Evolutionary conservation across 2,797 vertebrate genomes (phyloP).

Genomic region (Sciaenops ocellatus): DNA sequence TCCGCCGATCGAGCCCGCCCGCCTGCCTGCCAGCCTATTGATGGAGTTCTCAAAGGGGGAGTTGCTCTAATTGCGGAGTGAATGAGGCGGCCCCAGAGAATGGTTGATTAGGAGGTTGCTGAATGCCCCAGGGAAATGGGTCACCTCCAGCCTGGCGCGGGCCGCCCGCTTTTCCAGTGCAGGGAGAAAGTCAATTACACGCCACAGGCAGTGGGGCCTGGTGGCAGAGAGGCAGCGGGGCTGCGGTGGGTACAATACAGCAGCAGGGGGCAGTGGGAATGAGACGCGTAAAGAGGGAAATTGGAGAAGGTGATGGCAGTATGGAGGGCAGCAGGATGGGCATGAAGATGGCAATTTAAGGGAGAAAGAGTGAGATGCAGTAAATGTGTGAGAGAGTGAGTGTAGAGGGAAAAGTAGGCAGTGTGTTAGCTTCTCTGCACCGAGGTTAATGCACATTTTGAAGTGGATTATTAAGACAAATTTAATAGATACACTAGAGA

Average conservation of each 20-base stretch:
- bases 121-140: slow-evolving; percentile 88
- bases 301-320: slow-evolving; percentile 55
- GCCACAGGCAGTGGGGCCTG: slow-evolving; percentile 80
- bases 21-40: slow-evolving; percentile 75
- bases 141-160: slow-evolving; percentile 84
- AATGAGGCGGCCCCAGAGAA: slow-evolving; percentile 82
- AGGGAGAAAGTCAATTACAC: slow-evolving; percentile 85
- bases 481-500: neutral
- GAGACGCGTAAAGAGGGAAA: slow-evolving; percentile 52
- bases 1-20: slow-evolving; percentile 46
- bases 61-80: slow-evolving; percentile 83
- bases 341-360: slow-evolving; percentile 39
- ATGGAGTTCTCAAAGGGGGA: slow-evolving; percentile 82
- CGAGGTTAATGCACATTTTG: neutral
- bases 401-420: neutral
- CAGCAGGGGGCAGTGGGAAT: slow-evolving; percentile 65
- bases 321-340: slow-evolving; percentile 44
- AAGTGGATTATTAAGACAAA: neutral
- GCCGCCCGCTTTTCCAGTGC: slow-evolving; percentile 76
- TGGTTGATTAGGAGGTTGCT: slow-evolving; percentile 83
- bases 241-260: slow-evolving; percentile 70
- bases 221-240: slow-evolving; percentile 75
- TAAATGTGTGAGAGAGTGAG: slow-evolving; percentile 3
- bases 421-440: slow-evolving; percentile 2
- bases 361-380: slow-evolving; percentile 13